Conservation (phyloP, 1,140 invertebrate genomes). For the Batillaria attramentaria region DNA sequence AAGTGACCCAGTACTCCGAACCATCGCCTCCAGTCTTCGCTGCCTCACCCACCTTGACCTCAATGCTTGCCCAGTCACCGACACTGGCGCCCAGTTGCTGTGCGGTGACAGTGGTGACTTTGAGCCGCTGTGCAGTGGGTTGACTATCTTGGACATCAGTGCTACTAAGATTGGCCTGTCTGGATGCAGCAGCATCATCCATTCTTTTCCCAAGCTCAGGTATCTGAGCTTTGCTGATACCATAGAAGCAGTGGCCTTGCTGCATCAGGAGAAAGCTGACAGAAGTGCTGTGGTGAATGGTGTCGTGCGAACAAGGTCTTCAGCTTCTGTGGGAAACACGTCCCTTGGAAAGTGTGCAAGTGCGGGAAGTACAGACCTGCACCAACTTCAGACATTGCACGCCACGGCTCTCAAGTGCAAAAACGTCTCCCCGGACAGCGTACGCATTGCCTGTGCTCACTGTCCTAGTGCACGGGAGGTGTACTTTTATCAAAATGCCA, state of each 20-base stretch:
- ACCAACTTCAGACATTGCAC: conserved; percentile 22
- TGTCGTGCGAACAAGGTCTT: no score
- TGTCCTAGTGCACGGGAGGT: conserved; percentile 26
- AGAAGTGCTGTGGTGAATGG: conserved; percentile 22
- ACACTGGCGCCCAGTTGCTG: conserved; percentile 21
- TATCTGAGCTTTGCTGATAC: conserved; percentile 24
- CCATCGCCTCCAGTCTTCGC: background rate
- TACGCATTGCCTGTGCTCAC: conserved; percentile 8
- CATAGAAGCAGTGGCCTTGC: conserved; percentile 27
- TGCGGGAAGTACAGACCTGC: background rate
- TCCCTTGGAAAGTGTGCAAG: no score
- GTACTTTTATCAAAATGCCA: conserved; percentile 31
- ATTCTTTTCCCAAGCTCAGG: conserved; percentile 10
- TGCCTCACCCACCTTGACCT: conserved; percentile 24
- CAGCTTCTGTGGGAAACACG: no score
- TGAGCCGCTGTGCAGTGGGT: conserved; percentile 11
- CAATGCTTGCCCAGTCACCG: conserved; percentile 33
- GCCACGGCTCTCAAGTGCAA: conserved; percentile 31
- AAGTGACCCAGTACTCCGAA: conserved; percentile 12
- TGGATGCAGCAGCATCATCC: conserved; percentile 17
- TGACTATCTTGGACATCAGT: conserved; percentile 31
- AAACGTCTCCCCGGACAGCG: conserved; percentile 24
- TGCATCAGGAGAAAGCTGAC: background rate
- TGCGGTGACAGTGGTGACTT: conserved; percentile 15
- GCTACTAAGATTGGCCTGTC: conserved; percentile 27